A percentile compares a stretch with the other conserved stretches of the same genome.
Evolutionary conservation across 2,797 vertebrate species (phyloP).

Genomic region (Pipistrellus kuhlii): DNA sequence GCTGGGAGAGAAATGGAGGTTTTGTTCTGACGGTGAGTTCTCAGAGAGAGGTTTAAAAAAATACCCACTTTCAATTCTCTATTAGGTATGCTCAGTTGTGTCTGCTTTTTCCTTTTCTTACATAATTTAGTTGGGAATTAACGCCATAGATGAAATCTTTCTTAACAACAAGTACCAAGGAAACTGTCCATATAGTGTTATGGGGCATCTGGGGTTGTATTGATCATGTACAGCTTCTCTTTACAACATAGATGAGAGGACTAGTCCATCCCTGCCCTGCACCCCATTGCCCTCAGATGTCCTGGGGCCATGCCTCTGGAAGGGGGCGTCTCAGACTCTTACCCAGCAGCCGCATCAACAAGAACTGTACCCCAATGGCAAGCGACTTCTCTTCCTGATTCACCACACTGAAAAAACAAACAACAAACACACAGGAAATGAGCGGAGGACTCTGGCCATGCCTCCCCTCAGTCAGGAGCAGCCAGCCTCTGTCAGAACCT

Average conservation of each 20-base stretch:
- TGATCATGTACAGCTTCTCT: not conserved
- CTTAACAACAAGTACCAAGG: not conserved
- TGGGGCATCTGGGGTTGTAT: not conserved
- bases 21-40: conserved; percentile 39
- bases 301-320: not conserved
- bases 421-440: conserved; percentile 37
- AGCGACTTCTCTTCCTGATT: conserved; percentile 96
- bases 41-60: conserved; percentile 55
- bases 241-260: not conserved
- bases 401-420: conserved; percentile 89
- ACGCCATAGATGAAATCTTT: conserved; percentile 26
- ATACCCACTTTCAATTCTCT: conserved; percentile 24
- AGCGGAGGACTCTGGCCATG: not conserved
- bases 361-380: conserved; percentile 96
- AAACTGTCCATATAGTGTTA: not conserved
- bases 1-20: not conserved
- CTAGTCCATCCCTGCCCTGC: not conserved
- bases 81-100: not conserved
- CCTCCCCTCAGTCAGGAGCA: not conserved
- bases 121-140: conserved; percentile 20
- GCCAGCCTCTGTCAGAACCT: not conserved
- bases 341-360: conserved; percentile 96
- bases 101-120: conserved; percentile 29
- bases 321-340: conserved; percentile 79
- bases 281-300: not conserved